Evolutionary conservation across 2,888 invertebrate genomes (phyloP).

Genomic region (Chymomyza amoena): DNA sequence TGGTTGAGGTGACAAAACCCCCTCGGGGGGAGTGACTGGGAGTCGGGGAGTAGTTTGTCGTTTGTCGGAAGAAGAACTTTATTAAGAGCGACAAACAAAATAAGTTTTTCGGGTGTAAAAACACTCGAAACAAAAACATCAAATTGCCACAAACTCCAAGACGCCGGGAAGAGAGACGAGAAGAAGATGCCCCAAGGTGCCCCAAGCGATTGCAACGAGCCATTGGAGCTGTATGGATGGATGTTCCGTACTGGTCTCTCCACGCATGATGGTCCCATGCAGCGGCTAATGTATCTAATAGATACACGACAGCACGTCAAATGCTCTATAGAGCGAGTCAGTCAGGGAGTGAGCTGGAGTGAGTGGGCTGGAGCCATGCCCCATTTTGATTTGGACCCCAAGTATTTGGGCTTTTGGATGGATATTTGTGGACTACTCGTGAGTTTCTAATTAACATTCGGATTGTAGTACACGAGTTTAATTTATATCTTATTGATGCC

Average conservation of each 20-base stretch:
- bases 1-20: conserved; percentile 36
- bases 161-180: not conserved
- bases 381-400: not conserved
- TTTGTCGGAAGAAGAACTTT: conserved; percentile 28
- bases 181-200: too few relatives aligned
- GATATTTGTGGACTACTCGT: conserved; percentile 41
- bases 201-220: not conserved
- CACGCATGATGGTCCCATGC: conserved; percentile 28
- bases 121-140: conserved; percentile 50
- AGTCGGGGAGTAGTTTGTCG: not conserved
- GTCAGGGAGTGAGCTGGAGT: not conserved
- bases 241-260: not conserved
- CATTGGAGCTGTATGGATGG: not conserved
- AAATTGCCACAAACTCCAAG: conserved; percentile 39
- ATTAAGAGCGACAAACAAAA: conserved; percentile 61
- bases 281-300: conserved; percentile 70
- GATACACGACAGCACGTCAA: conserved; percentile 72
- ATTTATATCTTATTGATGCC: conserved; percentile 74
- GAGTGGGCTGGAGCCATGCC: not conserved
- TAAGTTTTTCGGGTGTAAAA: conserved; percentile 55
- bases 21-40: conserved; percentile 20
- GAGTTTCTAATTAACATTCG: conserved; percentile 71
- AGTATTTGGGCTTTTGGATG: not conserved
- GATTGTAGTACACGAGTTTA: conserved; percentile 70
- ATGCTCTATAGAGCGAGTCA: not conserved